Conservation (phyloP, 2,113 vertebrate genomes). For the Neopipo cinnamomea region DNA sequence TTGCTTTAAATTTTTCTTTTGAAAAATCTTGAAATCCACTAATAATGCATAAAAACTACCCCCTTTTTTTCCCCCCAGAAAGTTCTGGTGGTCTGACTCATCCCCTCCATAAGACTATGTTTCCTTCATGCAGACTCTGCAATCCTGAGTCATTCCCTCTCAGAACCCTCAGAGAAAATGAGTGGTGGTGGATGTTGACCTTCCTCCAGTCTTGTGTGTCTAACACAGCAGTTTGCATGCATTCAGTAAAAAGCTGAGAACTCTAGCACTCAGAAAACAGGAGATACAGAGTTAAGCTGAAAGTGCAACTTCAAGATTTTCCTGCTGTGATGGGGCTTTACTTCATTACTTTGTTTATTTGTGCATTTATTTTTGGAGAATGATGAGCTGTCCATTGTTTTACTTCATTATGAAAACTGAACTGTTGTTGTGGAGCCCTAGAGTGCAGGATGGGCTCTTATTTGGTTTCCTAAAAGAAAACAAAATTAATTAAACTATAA, state of each 20-base stretch:
- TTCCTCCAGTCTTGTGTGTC: neutral
- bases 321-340: slow-evolving; percentile 22
- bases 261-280: neutral
- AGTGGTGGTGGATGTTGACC: neutral
- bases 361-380: slow-evolving; percentile 55
- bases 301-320: neutral
- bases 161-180: neutral
- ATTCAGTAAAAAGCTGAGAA: neutral
- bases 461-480: slow-evolving; percentile 43
- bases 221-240: neutral
- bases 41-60: neutral
- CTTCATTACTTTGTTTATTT: slow-evolving; percentile 46
- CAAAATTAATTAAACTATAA: slow-evolving; percentile 53
- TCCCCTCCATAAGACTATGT: neutral
- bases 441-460: neutral
- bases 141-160: neutral
- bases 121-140: neutral
- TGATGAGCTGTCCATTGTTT: slow-evolving; percentile 45
- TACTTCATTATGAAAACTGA: slow-evolving; percentile 22
- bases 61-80: neutral
- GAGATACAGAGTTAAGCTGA: slow-evolving; percentile 11
- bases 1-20: neutral
- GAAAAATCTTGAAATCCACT: neutral
- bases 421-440: neutral
- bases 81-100: neutral